These are phyloP conservation scores for Bradynema listronoti DNA, from an alignment of 1,140 invertebrate genomes.

Conservation along the genomic window DNA sequence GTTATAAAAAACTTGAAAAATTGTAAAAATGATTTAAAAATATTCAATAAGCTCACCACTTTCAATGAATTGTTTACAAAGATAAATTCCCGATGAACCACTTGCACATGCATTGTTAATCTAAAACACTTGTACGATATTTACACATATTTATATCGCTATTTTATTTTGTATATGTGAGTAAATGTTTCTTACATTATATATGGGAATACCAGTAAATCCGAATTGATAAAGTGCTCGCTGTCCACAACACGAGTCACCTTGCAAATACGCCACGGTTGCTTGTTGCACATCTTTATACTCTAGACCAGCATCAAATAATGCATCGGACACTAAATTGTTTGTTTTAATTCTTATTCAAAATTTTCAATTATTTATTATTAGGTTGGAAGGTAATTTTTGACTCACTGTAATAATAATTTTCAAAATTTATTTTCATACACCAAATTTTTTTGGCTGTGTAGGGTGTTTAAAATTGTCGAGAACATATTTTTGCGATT, in stretches of 20 bases:
- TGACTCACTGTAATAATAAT: no score
- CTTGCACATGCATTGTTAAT: constrained; percentile 92
- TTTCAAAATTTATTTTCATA: no score
- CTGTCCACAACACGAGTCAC: constrained; percentile 91
- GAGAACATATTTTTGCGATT: no score
- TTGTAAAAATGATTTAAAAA: neutral
- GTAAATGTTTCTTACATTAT: constrained; percentile 67
- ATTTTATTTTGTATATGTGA: neutral
- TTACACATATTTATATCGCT: no score
- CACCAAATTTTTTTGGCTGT: no score
- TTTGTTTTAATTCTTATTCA: no score
- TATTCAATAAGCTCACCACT: constrained; percentile 27
- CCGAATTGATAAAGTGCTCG: constrained; percentile 86
- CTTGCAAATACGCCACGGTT: constrained; percentile 72
- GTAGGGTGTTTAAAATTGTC: no score
- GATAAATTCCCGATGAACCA: constrained; percentile 79
- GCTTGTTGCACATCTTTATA: constrained; percentile 61
- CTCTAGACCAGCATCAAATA: constrained; percentile 75
- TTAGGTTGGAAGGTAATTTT: no score
- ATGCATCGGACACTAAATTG: constrained; percentile 72
- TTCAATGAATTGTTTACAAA: constrained; percentile 84
- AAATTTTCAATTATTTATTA: no score
- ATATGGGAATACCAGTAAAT: constrained; percentile 90
- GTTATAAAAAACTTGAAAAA: neutral
- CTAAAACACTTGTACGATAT: constrained; percentile 16